phyloP scores from a whole-genome alignment of 2,888 invertebrate species.

The Agrilus cyanescens region DNA sequence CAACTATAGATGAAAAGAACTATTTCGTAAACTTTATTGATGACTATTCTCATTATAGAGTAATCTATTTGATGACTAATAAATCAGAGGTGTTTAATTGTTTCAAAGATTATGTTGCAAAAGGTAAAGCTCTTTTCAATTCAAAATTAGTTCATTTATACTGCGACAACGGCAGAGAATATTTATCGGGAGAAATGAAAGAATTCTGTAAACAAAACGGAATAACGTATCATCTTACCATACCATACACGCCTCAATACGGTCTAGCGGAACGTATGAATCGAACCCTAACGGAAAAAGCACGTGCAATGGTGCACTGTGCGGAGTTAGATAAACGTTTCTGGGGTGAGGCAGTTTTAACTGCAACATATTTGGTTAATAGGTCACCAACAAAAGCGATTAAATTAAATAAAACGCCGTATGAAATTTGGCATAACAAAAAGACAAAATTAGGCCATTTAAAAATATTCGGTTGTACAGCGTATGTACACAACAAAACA shows the following conservation, averaged over 20 bases:
- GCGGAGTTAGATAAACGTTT: conserved; percentile 15
- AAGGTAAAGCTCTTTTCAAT: too few relatives aligned
- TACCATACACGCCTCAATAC: conserved; percentile 16
- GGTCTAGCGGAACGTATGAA: conserved; percentile 18
- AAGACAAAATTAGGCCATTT: background rate
- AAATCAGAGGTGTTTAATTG: conserved; percentile 1
- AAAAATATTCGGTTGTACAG: conserved; percentile 2
- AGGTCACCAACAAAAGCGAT: conserved; percentile 13
- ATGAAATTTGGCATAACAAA: background rate
- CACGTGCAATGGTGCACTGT: conserved; percentile 14
- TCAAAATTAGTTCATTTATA: too few relatives aligned
- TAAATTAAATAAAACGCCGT: background rate
- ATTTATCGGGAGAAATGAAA: conserved; percentile 9
- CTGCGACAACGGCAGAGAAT: too few relatives aligned
- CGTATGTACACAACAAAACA: conserved; percentile 1
- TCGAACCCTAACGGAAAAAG: conserved; percentile 15
- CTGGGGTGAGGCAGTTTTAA: conserved; percentile 18
- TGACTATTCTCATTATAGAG: too few relatives aligned
- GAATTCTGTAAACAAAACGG: conserved; percentile 10
- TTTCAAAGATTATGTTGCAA: conserved; percentile 15
- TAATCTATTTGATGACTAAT: conserved; percentile 4
- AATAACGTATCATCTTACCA: conserved; percentile 15
- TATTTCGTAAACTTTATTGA: conserved; percentile 5
- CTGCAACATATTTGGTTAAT: conserved; percentile 18
- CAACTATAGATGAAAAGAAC: background rate